Conservation (phyloP, 2,113 vertebrate species). For the Apaloderma vittatum region DNA sequence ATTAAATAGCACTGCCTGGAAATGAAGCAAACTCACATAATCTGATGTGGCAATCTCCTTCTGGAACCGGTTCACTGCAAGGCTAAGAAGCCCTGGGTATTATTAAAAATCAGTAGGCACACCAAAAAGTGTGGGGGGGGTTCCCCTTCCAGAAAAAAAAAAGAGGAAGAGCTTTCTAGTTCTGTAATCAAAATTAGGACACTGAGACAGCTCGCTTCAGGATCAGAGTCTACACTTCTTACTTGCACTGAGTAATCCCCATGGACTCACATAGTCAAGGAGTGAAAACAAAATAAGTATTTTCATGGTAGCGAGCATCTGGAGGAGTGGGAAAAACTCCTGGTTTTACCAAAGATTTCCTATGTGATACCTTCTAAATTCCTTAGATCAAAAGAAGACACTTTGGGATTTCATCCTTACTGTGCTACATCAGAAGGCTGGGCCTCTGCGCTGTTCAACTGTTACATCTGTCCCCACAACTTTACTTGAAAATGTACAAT, state of each 20-base stretch:
- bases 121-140: neutral
- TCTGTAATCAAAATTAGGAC: neutral
- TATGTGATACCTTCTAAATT: neutral
- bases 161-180: neutral
- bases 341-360: neutral
- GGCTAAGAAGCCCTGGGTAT: conserved; percentile 34
- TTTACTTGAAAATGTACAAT: neutral
- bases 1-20: conserved; percentile 65
- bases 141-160: neutral
- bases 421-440: neutral
- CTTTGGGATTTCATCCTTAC: neutral
- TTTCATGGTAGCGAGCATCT: neutral
- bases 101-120: conserved; percentile 23
- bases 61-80: conserved; percentile 56
- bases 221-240: neutral
- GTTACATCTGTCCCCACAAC: neutral
- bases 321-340: neutral
- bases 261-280: neutral
- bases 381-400: neutral
- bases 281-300: neutral
- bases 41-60: conserved; percentile 65
- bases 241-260: neutral
- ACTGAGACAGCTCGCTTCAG: neutral
- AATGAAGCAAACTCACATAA: conserved; percentile 60
- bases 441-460: neutral